These are phyloP conservation scores for Ceriagrion tenellum DNA, from an alignment of 2,888 invertebrate genomes.

Conservation along the genomic window DNA sequence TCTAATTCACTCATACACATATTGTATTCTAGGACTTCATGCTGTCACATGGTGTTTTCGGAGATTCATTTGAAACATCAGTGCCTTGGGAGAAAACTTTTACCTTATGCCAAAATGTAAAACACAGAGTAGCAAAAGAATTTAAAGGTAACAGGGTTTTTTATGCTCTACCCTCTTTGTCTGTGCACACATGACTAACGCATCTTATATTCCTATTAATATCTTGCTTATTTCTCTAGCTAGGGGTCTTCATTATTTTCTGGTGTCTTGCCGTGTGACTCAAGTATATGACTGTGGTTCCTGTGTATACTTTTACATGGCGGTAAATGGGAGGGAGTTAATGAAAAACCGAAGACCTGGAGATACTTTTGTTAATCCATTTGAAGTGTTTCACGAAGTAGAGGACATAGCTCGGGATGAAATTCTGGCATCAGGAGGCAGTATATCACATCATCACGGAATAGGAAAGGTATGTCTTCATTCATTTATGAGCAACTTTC, in stretches of 20 bases:
- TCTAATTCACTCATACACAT: no score
- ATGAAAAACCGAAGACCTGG: conserved; percentile 72
- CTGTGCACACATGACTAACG: no score
- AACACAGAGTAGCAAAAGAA: conserved; percentile 34
- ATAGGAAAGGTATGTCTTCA: conserved; percentile 88
- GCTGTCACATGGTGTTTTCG: conserved; percentile 80
- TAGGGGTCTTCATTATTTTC: conserved; percentile 82
- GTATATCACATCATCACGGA: conserved; percentile 98
- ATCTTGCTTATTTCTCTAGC: conserved; percentile 72
- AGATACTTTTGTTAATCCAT: conserved; percentile 82
- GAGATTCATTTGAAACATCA: conserved; percentile 80
- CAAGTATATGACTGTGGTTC: conserved; percentile 99
- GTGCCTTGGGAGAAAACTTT: conserved; percentile 52
- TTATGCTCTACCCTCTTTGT: background rate
- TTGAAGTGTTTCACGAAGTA: conserved; percentile 90
- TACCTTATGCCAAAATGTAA: conserved; percentile 37
- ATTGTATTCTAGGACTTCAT: conserved; percentile 79
- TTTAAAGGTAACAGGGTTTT: background rate
- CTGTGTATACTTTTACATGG: conserved; percentile 97
- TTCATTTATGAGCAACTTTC: background rate
- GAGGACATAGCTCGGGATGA: conserved; percentile 94
- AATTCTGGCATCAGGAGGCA: conserved; percentile 93
- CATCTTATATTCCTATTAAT: background rate
- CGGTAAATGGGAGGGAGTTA: conserved; percentile 84
- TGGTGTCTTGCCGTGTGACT: conserved; percentile 92